phyloP scores from a whole-genome alignment of 2,113 vertebrate species.

The Turdus rufiventris region DNA sequence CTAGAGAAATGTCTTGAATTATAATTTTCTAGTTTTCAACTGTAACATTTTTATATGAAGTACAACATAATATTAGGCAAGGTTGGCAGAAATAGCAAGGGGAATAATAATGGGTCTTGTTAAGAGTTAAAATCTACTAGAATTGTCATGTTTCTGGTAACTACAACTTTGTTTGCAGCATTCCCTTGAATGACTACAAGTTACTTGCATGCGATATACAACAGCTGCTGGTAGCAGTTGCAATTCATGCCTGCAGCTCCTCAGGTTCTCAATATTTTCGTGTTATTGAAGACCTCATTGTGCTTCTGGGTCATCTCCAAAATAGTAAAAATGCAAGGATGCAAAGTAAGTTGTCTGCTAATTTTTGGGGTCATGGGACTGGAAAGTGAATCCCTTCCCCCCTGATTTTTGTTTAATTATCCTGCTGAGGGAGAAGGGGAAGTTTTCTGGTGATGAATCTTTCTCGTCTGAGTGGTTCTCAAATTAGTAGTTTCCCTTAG shows the following conservation, averaged over 20 bases:
- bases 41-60: neutral
- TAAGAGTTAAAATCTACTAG: neutral
- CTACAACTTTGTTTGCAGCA: constrained; percentile 74
- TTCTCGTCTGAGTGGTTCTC: neutral
- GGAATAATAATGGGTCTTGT: neutral
- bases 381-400: neutral
- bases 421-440: neutral
- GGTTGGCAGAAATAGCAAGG: neutral
- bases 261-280: constrained; percentile 96
- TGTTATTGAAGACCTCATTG: constrained; percentile 96
- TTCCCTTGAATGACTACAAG: constrained; percentile 89
- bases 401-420: neutral
- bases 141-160: constrained; percentile 30
- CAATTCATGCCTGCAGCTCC: constrained; percentile 96
- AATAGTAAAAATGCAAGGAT: constrained; percentile 90
- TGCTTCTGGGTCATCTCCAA: constrained; percentile 92
- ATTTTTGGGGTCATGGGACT: neutral
- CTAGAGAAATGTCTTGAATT: neutral
- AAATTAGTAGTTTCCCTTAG: neutral
- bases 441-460: neutral
- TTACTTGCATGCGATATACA: constrained; percentile 93
- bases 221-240: constrained; percentile 90
- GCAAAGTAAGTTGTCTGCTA: constrained; percentile 80
- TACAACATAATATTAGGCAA: neutral
- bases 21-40: neutral